Evolutionary conservation across 2,888 invertebrate genomes (phyloP), one percentile per base, ranked within the genome.

Genomic region (Bombyx huttoni): DNA sequence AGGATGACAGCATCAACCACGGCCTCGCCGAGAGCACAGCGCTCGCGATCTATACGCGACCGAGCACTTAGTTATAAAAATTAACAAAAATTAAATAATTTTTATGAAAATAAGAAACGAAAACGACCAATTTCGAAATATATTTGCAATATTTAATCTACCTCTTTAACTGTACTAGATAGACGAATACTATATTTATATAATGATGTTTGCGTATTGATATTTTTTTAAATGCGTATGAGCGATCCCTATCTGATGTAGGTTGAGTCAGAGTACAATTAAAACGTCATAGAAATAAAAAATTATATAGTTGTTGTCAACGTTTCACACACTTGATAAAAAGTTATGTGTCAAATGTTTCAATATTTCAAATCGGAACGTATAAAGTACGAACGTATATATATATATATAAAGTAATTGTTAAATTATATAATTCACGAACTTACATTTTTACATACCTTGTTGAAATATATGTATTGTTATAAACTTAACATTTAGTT

Each of bases 71-170:
- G 24, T n/a, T n/a, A n/a, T n/a, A n/a, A 24, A 24, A 2, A 5
- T 24, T 3, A 24, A 24, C 24, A 24, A 24, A 24, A 24, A 24
- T 24, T 24, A 24, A 24, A 1, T 24, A 3, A 24, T 24, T 24
- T 24, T 24, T 24, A 24, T 24, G 24, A 24, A 24, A 24, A 24
- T 3, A 24, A 24, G 3, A 24, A 24, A 24, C 3, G 2, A 40
- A 40, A 40, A 10, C 40, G 40, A 40, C 40, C 40, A 40, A 40
- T 40, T 10, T 40, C 40, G 8, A 13, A 35, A 51, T 50, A 46
- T n/a, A 47, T 51, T 34, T 46, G n/a, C 14, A 47, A 47, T 34
- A 13, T 51, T 51, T 51, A 24, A 6, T 48, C 13, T 51, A 51
- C 40, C 24, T 45, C 14, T n/a, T 14, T 33, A 49, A 51, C 33